Evolutionary conservation across 2,113 vertebrate genomes (phyloP), one percentile per base, ranked within the genome.

Genomic region (Colaptes auratus): DNA sequence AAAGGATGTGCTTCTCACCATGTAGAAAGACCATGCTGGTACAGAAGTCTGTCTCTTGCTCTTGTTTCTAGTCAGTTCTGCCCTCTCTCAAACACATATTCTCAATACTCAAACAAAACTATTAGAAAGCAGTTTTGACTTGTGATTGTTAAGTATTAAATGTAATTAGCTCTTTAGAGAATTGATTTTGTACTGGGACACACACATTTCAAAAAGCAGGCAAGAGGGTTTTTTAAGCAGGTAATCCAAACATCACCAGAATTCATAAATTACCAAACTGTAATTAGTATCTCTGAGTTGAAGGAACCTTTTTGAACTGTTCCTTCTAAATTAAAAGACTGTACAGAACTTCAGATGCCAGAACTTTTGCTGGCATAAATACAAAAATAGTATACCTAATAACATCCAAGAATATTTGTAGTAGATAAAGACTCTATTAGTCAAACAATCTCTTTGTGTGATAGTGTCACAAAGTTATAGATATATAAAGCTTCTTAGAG

Each of bases 1-100:
- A 42, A 70, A 15, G 0, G 1, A 33, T 33, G 31, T 59, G 48
- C 48, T 84, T 71, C 78, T 84, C 28, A 48, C 36, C 1, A 0
- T 4, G 3, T 10, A 35, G 23, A 50, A 64, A 35, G 36, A n/a
- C 42, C 12, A 10, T 80, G 63, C 44, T 24, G 1, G 9, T 67
- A 42, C 30, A 80, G 61, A 56, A 44, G 15, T 19, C n/a, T 86
- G 42, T 66, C 35, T 39, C 39, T 39, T 39, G 39, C 39, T 39
- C 39, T 79, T 10, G 0, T 44, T 69, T 74, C 64, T 27, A 44
- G 71, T 48, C 9, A 86, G 1, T 56, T 82, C 48, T 81, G 31
- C 25, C 19, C 21, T n/a, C 33, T 64, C 52, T 56, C 61, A 42
- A 60, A 73, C 7, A n/a, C 36, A 55, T 10, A 56, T 17, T 56